Evolutionary conservation across 2,113 vertebrate genomes (phyloP), one percentile per base, ranked within the genome.

Genomic region (Brachyhypopomus gauderio): DNA sequence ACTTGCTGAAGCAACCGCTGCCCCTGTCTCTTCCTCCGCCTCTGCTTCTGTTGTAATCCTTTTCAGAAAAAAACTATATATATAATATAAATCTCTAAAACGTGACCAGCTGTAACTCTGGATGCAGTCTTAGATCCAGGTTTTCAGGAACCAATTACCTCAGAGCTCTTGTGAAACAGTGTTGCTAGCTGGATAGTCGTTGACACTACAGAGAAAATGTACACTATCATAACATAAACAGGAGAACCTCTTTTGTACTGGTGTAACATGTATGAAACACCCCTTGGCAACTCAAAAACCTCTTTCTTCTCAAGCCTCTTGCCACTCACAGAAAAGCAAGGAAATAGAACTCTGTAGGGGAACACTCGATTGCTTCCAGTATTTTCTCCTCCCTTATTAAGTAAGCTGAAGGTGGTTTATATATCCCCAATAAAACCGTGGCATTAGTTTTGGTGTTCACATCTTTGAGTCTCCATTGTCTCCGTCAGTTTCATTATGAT

Each of bases 81-180:
- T 69, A 83, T 52, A 79, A 64, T 80, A 80, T 71, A 72, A 73
- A 72, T 79, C 79, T 86, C 59, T 77, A 86, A 87, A 91, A 88
- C 88, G 89, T 89, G 88, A 89, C 90, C 91, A 91, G 88, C 87
- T 90, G 91, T 78, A 89, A 87, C 80, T 92, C 93, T 93, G 94
- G 93, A 91, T 91, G 87, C 91, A 92, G 86, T 90, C 84, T 91
- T 89, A 89, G 89, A 91, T 95, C 93, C 94, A 94, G 93, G 88
- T 93, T 88, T 94, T 91, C 93, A 94, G 92, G 91, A 96, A 95
- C 94, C 91, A 92, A 86, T 96, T 95, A 95, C 95, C 95, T 97
- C 95, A 95, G 93, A 94, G 86, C 90, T 94, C 89, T 87, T 85
- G 90, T 93, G 90, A 92, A 94, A 92, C 91, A 92, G 90, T 91